A percentile compares a stretch with the other conserved stretches of the same genome.
Conservation (phyloP, 1,140 invertebrate species). For the Pteromalus puparum region DNA sequence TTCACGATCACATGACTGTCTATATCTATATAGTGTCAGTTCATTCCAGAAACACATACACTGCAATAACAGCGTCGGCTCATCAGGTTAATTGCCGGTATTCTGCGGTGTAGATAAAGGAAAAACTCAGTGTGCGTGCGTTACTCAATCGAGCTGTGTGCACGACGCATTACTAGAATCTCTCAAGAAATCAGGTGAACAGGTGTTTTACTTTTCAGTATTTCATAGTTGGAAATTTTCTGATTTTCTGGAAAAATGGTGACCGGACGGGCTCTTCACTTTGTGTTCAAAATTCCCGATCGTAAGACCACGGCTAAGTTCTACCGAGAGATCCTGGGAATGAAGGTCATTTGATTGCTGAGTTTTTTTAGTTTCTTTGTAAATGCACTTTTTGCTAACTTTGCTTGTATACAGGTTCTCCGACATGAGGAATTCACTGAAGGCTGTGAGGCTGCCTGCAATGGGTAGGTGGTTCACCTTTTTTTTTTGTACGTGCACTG, state of each 20-base stretch:
- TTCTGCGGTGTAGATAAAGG: not conserved
- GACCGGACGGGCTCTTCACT: conserved; percentile 89
- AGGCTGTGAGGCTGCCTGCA: conserved; percentile 96
- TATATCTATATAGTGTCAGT: no score
- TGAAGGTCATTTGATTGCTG: conserved; percentile 85
- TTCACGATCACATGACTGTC: no score
- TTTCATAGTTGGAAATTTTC: not conserved
- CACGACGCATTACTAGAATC: not conserved
- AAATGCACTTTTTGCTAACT: not conserved
- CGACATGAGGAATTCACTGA: conserved; percentile 98
- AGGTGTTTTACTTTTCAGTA: not conserved
- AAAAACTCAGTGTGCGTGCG: not conserved
- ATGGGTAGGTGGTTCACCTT: conserved; percentile 84
- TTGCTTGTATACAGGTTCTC: conserved; percentile 81
- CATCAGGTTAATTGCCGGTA: conserved; percentile 19
- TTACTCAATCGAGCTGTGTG: not conserved
- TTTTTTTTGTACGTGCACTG: not conserved
- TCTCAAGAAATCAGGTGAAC: not conserved
- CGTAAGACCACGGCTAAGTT: conserved; percentile 89
- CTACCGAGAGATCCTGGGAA: conserved; percentile 92
- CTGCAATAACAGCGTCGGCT: not conserved
- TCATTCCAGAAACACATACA: no score
- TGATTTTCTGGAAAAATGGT: conserved; percentile 71
- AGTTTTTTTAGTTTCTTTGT: conserved; percentile 23
- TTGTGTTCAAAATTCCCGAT: conserved; percentile 96